Evolutionary conservation across 2,888 invertebrate species (phyloP).

Genomic region (Pyralis farinalis): DNA sequence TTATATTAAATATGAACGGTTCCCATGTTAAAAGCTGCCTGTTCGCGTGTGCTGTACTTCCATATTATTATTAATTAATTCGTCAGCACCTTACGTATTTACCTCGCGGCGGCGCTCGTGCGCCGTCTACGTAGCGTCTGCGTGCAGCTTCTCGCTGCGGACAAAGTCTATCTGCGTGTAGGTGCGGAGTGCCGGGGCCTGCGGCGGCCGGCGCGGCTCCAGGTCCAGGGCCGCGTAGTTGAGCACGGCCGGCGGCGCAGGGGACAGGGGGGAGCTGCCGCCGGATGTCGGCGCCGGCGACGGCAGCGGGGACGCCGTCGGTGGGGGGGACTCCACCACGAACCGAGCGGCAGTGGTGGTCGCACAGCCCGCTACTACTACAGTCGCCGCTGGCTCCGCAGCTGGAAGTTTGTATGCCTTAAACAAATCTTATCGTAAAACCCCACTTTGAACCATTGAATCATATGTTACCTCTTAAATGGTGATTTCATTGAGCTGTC

Average conservation of each 20-base stretch:
- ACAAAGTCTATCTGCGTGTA: conserved; percentile 92
- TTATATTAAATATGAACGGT: too few relatives aligned
- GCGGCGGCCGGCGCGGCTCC: conserved; percentile 49
- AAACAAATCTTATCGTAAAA: too few relatives aligned
- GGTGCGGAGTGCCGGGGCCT: conserved; percentile 74
- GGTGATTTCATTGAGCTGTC: too few relatives aligned
- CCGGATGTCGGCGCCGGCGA: conserved; percentile 24
- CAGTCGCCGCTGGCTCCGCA: conserved; percentile 15
- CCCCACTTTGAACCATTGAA: too few relatives aligned
- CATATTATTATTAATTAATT: too few relatives aligned
- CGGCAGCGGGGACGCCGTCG: conserved; percentile 24
- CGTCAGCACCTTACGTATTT: too few relatives aligned
- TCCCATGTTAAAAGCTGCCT: too few relatives aligned
- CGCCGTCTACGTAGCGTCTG: conserved; percentile 30
- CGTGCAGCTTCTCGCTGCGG: conserved; percentile 76
- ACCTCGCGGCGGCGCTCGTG: too few relatives aligned
- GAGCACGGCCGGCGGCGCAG: conserved; percentile 30
- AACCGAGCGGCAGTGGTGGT: conserved; percentile 18
- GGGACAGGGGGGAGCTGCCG: conserved; percentile 11
- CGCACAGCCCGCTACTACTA: conserved; percentile 17
- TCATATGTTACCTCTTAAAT: too few relatives aligned
- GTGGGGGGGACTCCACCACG: conserved; percentile 12
- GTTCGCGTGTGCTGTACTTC: too few relatives aligned
- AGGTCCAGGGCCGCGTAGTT: conserved; percentile 72
- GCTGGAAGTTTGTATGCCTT: too few relatives aligned